phyloP scores from a whole-genome alignment of 2,797 vertebrate genomes.

The Chromis chromis region DNA sequence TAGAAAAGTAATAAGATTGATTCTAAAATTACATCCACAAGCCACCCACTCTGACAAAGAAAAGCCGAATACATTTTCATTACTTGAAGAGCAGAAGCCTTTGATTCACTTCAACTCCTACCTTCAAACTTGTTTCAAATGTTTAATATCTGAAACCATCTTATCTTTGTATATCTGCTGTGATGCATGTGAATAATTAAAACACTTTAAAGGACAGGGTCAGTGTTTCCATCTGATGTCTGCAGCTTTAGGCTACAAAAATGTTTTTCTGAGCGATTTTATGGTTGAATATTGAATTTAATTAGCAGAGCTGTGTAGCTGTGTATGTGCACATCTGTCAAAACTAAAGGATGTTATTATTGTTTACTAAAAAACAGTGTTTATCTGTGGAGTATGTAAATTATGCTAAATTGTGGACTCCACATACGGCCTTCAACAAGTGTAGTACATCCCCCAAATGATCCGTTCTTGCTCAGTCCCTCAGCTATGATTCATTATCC shows the following conservation, averaged over 20 bases:
- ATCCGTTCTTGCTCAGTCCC: not conserved
- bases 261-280: not conserved
- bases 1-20: conserved; percentile 13
- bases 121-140: not conserved
- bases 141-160: not conserved
- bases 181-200: not conserved
- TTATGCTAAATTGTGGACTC: not conserved
- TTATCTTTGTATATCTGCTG: not conserved
- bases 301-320: not conserved
- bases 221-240: too few species aligned
- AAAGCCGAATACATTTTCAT: conserved; percentile 8
- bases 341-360: too few species aligned
- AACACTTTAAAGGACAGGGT: too few species aligned
- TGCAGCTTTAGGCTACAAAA: not conserved
- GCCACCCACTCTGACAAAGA: conserved; percentile 1
- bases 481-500: conserved; percentile 23
- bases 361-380: too few species aligned
- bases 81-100: conserved; percentile 1
- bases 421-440: not conserved
- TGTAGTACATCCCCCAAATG: conserved; percentile 1
- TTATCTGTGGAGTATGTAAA: not conserved
- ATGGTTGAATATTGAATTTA: not conserved
- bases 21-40: conserved; percentile 13
- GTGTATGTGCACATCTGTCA: not conserved
- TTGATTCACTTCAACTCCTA: conserved; percentile 21